Evolutionary conservation across 2,888 invertebrate genomes (phyloP), one percentile per base, ranked within the genome.

Genomic region (Cryptus armator): DNA sequence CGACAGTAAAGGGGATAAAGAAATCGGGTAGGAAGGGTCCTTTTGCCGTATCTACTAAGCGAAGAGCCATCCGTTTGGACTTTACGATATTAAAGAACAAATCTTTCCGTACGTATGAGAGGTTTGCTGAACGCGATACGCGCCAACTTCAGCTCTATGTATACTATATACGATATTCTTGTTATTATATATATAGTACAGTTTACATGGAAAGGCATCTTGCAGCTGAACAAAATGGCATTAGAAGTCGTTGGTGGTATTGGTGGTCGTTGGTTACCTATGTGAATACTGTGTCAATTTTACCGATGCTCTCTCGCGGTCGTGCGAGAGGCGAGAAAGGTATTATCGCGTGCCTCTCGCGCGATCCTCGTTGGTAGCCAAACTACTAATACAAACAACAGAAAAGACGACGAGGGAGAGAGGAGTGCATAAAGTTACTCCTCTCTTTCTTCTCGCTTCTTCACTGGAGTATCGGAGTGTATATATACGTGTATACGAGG

Each of bases 1-100:
- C 83, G 64, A 51, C 64, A 46, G 66, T 37, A 62, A 24, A 37
- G 56, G 7, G 59, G 51, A 66, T 51, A 81, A 70, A 81, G 72
- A 77, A 81, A 86, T 78, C 84, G 56, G 79, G 56, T 77, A 70
- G 76, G 67, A 77, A 76, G 24, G 24, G 81, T 75, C 80, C 19
- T 56, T 72, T 59, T 53, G 85, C 80, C 77, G 83, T 85, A 62
- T 83, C 83, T 83, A 81, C 70, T 75, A 62, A 16, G 2, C 3
- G 68, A 16, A n/a, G 75, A 79, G 10, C 29, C 46, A 19, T 16
- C n/a, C 62, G 10, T 37, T 48, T 9, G 66, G 56, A 67, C 62
- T 64, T 51, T 70, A 43, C 53, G 62, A 64, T 80, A 68, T 70
- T 76, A 29, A 76, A 81, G 70, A 81, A 76, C 76, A 53, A 81